These are phyloP conservation scores for Pangasius mekongensis DNA, from an alignment of 2,797 vertebrate species.

Conservation along the genomic window DNA sequence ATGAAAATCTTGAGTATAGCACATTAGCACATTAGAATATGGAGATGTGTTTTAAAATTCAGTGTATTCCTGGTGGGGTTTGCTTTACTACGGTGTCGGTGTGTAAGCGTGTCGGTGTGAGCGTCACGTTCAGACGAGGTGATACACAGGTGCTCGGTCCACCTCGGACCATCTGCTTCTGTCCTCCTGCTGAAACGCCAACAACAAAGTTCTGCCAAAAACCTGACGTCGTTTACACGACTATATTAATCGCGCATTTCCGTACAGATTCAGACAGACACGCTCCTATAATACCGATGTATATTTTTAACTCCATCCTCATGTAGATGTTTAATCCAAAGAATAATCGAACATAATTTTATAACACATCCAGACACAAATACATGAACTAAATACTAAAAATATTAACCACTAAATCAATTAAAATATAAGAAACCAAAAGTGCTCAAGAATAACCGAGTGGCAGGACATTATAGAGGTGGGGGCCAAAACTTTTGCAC, in stretches of 20 bases:
- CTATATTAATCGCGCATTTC: background rate
- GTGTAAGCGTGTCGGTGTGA: background rate
- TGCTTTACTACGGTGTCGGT: background rate
- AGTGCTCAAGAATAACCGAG: too few relatives aligned
- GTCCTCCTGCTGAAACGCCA: constrained; percentile 6
- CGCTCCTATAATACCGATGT: too few relatives aligned
- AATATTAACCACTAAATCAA: too few relatives aligned
- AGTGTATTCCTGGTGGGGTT: background rate
- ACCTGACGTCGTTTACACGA: constrained; percentile 10
- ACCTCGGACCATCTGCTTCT: constrained; percentile 39
- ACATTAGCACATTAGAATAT: background rate
- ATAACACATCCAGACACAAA: too few relatives aligned
- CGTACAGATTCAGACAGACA: background rate
- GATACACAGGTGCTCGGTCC: constrained; percentile 1
- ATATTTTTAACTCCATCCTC: too few relatives aligned
- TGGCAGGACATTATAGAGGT: too few relatives aligned
- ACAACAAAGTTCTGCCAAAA: constrained; percentile 11
- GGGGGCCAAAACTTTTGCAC: too few relatives aligned
- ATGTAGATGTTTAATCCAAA: too few relatives aligned
- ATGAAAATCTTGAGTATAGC: background rate
- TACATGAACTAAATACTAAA: too few relatives aligned
- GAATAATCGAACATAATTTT: too few relatives aligned
- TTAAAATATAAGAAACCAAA: too few relatives aligned
- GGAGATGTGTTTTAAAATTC: background rate
- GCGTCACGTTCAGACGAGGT: background rate